Evolutionary conservation across 2,888 invertebrate species (phyloP).

Genomic region (Hanleya hanleyi): DNA sequence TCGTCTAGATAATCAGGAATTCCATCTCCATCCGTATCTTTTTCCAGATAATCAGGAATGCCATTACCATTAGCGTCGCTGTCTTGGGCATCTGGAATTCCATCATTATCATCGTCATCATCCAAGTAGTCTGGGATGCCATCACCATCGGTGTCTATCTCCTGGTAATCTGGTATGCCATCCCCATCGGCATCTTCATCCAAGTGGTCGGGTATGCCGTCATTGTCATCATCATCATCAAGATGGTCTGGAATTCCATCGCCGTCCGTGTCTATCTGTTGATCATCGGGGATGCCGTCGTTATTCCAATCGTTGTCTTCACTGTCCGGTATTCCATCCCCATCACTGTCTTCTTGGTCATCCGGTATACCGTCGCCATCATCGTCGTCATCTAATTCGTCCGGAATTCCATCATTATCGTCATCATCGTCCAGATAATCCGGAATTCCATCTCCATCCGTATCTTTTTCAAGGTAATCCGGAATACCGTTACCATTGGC

Average conservation of each 20-base stretch:
- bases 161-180: conserved; percentile 51
- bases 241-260: conserved; percentile 39
- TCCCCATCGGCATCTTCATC: conserved; percentile 48
- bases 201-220: conserved; percentile 32
- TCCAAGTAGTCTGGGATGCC: conserved; percentile 52
- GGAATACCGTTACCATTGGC: conserved; percentile 57
- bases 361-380: conserved; percentile 48
- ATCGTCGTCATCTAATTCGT: conserved; percentile 46
- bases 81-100: conserved; percentile 56
- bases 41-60: conserved; percentile 49
- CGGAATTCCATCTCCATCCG: conserved; percentile 61
- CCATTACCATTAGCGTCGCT: conserved; percentile 61
- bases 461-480: conserved; percentile 51
- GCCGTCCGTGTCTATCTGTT: conserved; percentile 29
- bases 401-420: conserved; percentile 61
- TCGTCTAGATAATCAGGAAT: conserved; percentile 64
- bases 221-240: conserved; percentile 33
- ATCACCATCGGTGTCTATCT: conserved; percentile 38
- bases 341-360: conserved; percentile 31
- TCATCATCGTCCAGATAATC: conserved; percentile 57
- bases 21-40: conserved; percentile 64
- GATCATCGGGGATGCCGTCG: conserved; percentile 23
- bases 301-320: conserved; percentile 36
- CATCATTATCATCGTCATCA: conserved; percentile 49
- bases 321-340: conserved; percentile 30